A percentile compares a stretch with the other conserved stretches of the same genome.
These are phyloP conservation scores for Propithecus coquereli DNA, from an alignment of 2,113 vertebrate genomes.

Conservation along the genomic window DNA sequence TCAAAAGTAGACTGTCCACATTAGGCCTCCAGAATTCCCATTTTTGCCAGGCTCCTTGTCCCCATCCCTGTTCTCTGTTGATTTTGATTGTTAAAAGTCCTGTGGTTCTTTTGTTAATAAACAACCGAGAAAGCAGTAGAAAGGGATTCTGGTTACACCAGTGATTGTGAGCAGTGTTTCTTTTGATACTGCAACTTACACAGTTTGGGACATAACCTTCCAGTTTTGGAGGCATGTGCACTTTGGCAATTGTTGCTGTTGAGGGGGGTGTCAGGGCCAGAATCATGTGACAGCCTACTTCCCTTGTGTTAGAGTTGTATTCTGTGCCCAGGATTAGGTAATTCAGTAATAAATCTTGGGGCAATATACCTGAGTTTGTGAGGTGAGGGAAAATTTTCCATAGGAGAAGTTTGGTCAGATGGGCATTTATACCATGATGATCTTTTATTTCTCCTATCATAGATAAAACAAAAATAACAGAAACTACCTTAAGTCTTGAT, in stretches of 20 bases:
- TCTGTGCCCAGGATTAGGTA: background rate
- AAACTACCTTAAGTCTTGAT: background rate
- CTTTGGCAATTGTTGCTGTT: background rate
- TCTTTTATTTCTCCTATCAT: background rate
- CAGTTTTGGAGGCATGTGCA: background rate
- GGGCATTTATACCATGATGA: background rate
- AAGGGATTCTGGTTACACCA: background rate
- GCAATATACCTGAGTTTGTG: background rate
- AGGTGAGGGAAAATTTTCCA: background rate
- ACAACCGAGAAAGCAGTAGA: background rate
- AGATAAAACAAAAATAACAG: conserved; percentile 7
- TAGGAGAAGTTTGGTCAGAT: background rate
- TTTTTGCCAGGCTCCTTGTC: background rate
- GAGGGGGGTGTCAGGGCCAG: background rate
- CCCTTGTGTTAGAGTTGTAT: background rate
- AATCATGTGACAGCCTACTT: background rate
- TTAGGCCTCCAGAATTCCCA: background rate
- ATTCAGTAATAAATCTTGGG: background rate
- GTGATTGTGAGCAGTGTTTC: background rate
- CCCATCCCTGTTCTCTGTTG: background rate
- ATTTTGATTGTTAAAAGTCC: background rate
- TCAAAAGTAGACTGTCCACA: background rate
- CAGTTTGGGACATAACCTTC: background rate
- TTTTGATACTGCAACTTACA: background rate
- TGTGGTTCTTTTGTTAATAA: background rate